Evolutionary conservation across 2,113 vertebrate genomes (phyloP), one percentile per base, ranked within the genome.

Genomic region (Regulus satrapa): DNA sequence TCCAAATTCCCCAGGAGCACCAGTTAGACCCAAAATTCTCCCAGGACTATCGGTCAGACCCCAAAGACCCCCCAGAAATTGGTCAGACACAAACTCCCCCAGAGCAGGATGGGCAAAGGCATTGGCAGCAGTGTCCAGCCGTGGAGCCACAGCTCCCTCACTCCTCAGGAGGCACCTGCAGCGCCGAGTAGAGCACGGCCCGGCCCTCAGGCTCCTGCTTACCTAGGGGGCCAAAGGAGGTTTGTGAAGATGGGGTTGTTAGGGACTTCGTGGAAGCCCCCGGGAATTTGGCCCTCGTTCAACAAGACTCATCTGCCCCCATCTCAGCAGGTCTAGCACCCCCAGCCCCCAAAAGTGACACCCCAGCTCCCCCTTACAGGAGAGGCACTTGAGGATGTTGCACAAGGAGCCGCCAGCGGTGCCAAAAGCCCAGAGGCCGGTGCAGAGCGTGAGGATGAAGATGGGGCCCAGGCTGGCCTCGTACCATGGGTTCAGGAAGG

Each of bases 401-500:
- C 8, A 94, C 79, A 97, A 69, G 94, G 97, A 98, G 48, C 98
- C 98, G 3, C 98, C 98, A 0, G 98, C 98, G 0, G 97, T 98
- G 96, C 96, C 5, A 56, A 98, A 98, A 51, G 98, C 97, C 98
- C 98, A 98, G 51, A 97, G 86, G 32, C 97, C 98, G 20, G 95
- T 98, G 95, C 93, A 94, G 31, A 98, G 25, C 6, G 96, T 98
- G 85, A 98, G 95, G 91, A 97, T 75, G 85, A 98, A 97, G 91
- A 98, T 98, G 66, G 98, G 98, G 49, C 97, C 76, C 74, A 98
- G 92, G 96, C 97, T 98, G 82, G 97, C 98, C 85, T 98, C 98
- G 1, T 98, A 98, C 93, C 97, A 88, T 1, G 98, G 98, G 74
- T 98, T 98, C 85, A 98, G 93, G 95, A 98, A 98, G 1, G 98